phyloP scores from a whole-genome alignment of 2,797 vertebrate species.

The Karalla daura region DNA sequence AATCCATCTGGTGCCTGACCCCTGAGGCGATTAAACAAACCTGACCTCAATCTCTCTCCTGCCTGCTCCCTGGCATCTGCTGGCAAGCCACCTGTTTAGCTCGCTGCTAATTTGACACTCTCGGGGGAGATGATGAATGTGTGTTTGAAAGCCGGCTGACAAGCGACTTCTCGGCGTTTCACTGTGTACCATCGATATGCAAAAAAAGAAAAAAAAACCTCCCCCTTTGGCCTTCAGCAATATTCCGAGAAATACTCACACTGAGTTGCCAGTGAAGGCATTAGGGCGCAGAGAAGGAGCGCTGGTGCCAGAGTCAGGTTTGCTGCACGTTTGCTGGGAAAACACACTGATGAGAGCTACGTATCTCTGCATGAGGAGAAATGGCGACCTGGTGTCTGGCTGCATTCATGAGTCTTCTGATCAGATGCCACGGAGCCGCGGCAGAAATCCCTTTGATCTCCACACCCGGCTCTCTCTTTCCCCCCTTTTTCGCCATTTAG shows the following conservation, averaged over 20 bases:
- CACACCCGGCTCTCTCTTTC: not conserved
- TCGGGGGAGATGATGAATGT: conserved; percentile 73
- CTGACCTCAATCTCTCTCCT: conserved; percentile 75
- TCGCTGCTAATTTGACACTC: conserved; percentile 71
- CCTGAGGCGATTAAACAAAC: conserved; percentile 71
- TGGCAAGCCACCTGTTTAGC: conserved; percentile 69
- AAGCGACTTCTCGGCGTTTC: conserved; percentile 38
- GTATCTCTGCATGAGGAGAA: conserved; percentile 6
- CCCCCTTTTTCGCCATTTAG: conserved; percentile 8
- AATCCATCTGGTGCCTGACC: conserved; percentile 66
- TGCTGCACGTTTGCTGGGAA: conserved; percentile 5
- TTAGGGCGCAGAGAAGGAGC: conserved; percentile 29
- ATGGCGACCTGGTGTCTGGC: conserved; percentile 21
- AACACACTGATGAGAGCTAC: conserved; percentile 20
- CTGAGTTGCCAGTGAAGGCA: conserved; percentile 22
- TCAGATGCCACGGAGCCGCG: conserved; percentile 23
- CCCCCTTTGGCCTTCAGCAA: conserved; percentile 45
- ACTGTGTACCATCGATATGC: conserved; percentile 31
- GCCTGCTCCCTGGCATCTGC: conserved; percentile 65
- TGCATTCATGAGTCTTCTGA: conserved; percentile 26
- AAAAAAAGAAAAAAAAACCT: too few relatives aligned
- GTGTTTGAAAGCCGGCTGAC: conserved; percentile 58
- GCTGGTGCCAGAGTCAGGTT: conserved; percentile 8
- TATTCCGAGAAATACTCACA: conserved; percentile 45
- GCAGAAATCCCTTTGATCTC: conserved; percentile 35